Percentiles rank a stretch among this genome's conserved stretches.
phyloP scores from a whole-genome alignment of 2,888 invertebrate genomes.

The Ditula angustiorana region DNA sequence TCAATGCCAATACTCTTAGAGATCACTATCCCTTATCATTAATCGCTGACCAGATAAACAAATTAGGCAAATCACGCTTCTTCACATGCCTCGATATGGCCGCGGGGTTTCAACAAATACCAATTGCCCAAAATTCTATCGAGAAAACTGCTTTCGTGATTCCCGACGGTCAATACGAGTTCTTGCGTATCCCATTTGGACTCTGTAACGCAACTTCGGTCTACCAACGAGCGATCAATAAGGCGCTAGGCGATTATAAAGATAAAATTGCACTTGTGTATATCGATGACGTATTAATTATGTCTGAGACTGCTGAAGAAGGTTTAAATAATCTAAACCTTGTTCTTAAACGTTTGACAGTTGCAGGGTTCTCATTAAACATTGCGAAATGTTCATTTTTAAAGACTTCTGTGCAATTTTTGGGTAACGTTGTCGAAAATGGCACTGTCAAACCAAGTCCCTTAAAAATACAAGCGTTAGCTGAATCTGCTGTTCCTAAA shows the following conservation, averaged over 20 bases:
- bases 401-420: conserved; percentile 37
- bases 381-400: conserved; percentile 41
- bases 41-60: conserved; percentile 28
- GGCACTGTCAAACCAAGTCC: conserved; percentile 29
- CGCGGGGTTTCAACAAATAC: conserved; percentile 42
- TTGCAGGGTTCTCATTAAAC: conserved; percentile 36
- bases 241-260: conserved; percentile 24
- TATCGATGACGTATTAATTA: conserved; percentile 40
- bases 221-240: conserved; percentile 37
- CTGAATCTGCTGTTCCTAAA: conserved; percentile 22
- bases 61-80: not conserved
- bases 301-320: conserved; percentile 4
- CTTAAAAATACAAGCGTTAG: conserved; percentile 28
- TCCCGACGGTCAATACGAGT: conserved; percentile 36
- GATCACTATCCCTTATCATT: conserved; percentile 23
- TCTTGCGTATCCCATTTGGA: conserved; percentile 40
- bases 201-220: conserved; percentile 39
- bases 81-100: conserved; percentile 38
- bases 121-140: conserved; percentile 38
- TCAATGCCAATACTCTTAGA: conserved; percentile 23
- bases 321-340: conserved; percentile 15
- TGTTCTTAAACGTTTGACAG: conserved; percentile 17
- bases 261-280: conserved; percentile 33
- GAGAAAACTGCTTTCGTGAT: conserved; percentile 41
- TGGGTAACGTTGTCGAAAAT: conserved; percentile 29